Evolutionary conservation across 1,140 invertebrate species (phyloP).

Genomic region (Belonocnema kinseyi): DNA sequence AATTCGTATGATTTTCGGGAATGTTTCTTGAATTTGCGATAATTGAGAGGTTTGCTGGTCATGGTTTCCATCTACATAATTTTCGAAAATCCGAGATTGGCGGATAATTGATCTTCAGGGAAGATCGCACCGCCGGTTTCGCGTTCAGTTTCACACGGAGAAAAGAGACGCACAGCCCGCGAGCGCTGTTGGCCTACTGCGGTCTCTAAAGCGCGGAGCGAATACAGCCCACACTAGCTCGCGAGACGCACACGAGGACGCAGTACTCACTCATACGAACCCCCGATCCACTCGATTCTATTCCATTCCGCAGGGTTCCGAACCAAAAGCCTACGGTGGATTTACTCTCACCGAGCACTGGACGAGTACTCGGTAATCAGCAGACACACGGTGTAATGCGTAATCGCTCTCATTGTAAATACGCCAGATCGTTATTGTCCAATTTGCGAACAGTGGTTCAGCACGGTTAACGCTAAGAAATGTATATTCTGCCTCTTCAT

Average conservation of each 20-base stretch:
- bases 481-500: background rate
- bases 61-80: background rate
- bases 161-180: slow-evolving; percentile 63
- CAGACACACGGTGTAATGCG: slow-evolving; percentile 21
- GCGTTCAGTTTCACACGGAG: slow-evolving; percentile 27
- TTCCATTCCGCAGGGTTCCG: slow-evolving; percentile 36
- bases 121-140: slow-evolving; percentile 21
- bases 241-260: slow-evolving; percentile 40
- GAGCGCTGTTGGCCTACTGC: slow-evolving; percentile 74
- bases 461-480: slow-evolving; percentile 16
- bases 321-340: slow-evolving; percentile 37
- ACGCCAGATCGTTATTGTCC: slow-evolving; percentile 35
- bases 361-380: background rate
- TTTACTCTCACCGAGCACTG: slow-evolving; percentile 58
- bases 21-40: too few species aligned
- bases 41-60: background rate
- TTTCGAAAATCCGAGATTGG: too few species aligned
- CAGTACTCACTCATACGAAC: slow-evolving; percentile 42
- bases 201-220: slow-evolving; percentile 59
- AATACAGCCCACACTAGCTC: slow-evolving; percentile 36
- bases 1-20: too few species aligned
- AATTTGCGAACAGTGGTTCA: slow-evolving; percentile 6
- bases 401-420: slow-evolving; percentile 29
- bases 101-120: background rate
- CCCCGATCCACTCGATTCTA: slow-evolving; percentile 54